Conservation (phyloP, 1,140 invertebrate genomes). For the Sycobia sp. region DNA sequence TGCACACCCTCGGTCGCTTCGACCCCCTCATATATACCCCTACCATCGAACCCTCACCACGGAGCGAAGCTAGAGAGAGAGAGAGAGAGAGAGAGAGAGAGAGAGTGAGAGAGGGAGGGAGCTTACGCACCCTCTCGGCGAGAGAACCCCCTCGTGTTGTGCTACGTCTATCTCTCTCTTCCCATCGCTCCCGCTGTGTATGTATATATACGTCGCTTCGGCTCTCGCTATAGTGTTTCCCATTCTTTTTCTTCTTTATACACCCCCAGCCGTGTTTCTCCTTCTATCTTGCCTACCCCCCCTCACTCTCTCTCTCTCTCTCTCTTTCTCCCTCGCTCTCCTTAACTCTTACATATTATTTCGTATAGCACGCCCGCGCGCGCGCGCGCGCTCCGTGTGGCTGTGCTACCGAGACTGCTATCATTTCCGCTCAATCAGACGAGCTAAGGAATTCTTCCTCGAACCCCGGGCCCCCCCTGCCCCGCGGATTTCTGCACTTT, state of each 20-base stretch:
- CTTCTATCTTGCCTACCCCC: too few relatives aligned
- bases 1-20: too few relatives aligned
- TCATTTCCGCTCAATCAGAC: too few relatives aligned
- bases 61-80: neutral
- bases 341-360: neutral
- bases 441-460: too few relatives aligned
- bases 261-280: neutral
- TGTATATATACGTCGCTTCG: too few relatives aligned
- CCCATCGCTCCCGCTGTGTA: slow-evolving; percentile 2
- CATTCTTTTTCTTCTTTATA: too few relatives aligned
- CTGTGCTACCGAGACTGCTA: too few relatives aligned
- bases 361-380: too few relatives aligned
- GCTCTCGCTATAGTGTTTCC: too few relatives aligned
- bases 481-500: too few relatives aligned
- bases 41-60: neutral
- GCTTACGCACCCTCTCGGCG: slow-evolving; percentile 32
- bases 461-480: too few relatives aligned
- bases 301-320: neutral
- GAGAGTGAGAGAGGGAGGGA: neutral
- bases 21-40: neutral
- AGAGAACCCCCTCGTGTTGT: slow-evolving; percentile 31
- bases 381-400: too few relatives aligned
- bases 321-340: neutral
- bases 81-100: neutral
- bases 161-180: slow-evolving; percentile 15